Percentiles rank a stretch among this genome's conserved stretches.
Conservation (phyloP, 2,888 invertebrate species). For the Xestia sexstrigata region DNA sequence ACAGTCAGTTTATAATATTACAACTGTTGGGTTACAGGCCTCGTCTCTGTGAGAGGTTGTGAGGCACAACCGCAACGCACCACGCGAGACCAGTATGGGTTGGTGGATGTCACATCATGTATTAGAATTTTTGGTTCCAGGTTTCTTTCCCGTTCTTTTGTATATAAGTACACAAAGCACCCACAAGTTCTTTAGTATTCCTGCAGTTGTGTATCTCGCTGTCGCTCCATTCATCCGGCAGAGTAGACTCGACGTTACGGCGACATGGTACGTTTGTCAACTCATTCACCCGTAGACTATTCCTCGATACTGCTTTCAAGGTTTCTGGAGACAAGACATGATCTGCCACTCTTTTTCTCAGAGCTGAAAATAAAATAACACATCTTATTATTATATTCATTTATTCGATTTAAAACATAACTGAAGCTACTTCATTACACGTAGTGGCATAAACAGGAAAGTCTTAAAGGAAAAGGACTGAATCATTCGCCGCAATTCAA, state of each 20-base stretch:
- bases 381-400: neutral
- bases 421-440: neutral
- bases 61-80: too few relatives aligned
- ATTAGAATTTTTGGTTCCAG: too few relatives aligned
- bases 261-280: constrained; percentile 53
- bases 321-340: constrained; percentile 21
- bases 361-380: constrained; percentile 28
- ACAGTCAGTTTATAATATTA: neutral
- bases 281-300: constrained; percentile 21
- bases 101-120: too few relatives aligned
- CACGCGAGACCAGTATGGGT: too few relatives aligned
- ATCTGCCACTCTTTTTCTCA: constrained; percentile 10
- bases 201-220: constrained; percentile 60
- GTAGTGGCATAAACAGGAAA: neutral
- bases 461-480: neutral
- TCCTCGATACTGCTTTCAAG: constrained; percentile 38
- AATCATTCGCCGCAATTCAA: neutral
- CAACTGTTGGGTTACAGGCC: neutral
- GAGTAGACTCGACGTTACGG: constrained; percentile 26
- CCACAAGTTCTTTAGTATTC: constrained; percentile 43
- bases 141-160: neutral
- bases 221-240: constrained; percentile 58
- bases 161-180: neutral
- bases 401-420: neutral
- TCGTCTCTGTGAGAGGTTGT: too few relatives aligned